A percentile compares a stretch with the other conserved stretches of the same genome.
Conservation (phyloP, 1,140 invertebrate species). For the Heliconius himera region DNA sequence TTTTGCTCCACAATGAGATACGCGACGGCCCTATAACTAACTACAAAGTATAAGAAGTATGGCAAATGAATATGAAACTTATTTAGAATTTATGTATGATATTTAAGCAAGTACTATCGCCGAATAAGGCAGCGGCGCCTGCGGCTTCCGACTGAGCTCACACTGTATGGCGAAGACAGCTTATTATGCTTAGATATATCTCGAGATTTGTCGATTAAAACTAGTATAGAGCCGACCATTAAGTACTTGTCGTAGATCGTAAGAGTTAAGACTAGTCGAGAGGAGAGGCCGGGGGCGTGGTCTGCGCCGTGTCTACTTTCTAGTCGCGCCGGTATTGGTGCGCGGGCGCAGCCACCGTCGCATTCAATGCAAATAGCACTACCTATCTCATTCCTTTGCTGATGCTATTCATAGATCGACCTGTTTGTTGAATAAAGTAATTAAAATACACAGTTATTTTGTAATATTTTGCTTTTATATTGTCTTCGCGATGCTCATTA, state of each 20-base stretch:
- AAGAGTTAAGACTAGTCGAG: conserved; percentile 21
- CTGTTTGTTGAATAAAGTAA: neutral
- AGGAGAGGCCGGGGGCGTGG: conserved; percentile 41
- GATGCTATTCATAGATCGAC: neutral
- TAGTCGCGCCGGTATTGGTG: conserved; percentile 17
- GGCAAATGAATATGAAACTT: conserved; percentile 3
- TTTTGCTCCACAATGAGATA: neutral
- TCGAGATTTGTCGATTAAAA: conserved; percentile 25
- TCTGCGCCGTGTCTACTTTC: conserved; percentile 27
- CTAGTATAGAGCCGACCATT: conserved; percentile 20
- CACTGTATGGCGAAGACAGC: conserved; percentile 17
- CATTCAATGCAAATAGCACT: conserved; percentile 23
- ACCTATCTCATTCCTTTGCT: neutral
- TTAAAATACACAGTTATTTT: conserved; percentile 5
- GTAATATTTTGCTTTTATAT: neutral
- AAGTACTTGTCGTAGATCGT: conserved; percentile 27
- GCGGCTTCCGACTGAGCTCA: conserved; percentile 7
- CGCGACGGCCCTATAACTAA: neutral
- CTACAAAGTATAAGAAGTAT: conserved; percentile 1
- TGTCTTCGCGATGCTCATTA: neutral
- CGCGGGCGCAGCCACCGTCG: conserved; percentile 14
- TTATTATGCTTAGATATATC: conserved; percentile 20
- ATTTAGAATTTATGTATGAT: conserved; percentile 5
- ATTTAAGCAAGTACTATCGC: conserved; percentile 24
- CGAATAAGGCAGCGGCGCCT: conserved; percentile 29